These are phyloP conservation scores for Eristalis intricaria DNA, from an alignment of 2,888 invertebrate genomes.

Conservation along the genomic window DNA sequence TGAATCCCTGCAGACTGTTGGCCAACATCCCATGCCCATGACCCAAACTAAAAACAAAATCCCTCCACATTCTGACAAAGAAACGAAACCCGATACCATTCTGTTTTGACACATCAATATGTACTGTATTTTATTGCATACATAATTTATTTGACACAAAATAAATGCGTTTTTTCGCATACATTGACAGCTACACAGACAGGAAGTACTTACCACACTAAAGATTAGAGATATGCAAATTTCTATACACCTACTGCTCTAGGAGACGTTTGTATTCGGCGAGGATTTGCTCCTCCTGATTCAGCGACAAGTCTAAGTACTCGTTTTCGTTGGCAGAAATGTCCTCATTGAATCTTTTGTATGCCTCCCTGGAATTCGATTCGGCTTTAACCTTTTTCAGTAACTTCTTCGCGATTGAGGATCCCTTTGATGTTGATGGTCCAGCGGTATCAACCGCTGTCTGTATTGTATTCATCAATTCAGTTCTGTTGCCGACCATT, in stretches of 20 bases:
- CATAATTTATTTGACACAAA: not conserved
- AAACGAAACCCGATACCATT: too few relatives aligned
- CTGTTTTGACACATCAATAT: too few relatives aligned
- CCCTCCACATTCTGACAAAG: too few relatives aligned
- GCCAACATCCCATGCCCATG: too few relatives aligned
- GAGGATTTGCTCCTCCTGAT: conserved; percentile 87
- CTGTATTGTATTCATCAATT: conserved; percentile 76
- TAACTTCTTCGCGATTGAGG: conserved; percentile 72
- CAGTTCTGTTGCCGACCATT: conserved; percentile 75
- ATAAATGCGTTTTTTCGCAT: not conserved
- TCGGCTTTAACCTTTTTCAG: conserved; percentile 76
- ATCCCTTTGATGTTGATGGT: conserved; percentile 74
- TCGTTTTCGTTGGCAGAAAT: conserved; percentile 85
- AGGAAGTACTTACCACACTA: conserved; percentile 11
- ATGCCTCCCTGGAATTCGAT: conserved; percentile 81
- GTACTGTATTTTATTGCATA: too few relatives aligned
- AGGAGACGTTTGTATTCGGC: conserved; percentile 86
- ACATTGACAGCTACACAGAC: not conserved
- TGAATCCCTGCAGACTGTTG: too few relatives aligned
- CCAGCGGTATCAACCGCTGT: conserved; percentile 75
- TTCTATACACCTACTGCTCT: conserved; percentile 74
- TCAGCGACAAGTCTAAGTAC: conserved; percentile 87
- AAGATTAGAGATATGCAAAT: not conserved
- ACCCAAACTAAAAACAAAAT: too few relatives aligned
- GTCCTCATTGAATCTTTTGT: conserved; percentile 84